Percentiles rank a stretch among this genome's conserved stretches.
Conservation (phyloP, 2,113 vertebrate genomes). For the Gadus macrocephalus region DNA sequence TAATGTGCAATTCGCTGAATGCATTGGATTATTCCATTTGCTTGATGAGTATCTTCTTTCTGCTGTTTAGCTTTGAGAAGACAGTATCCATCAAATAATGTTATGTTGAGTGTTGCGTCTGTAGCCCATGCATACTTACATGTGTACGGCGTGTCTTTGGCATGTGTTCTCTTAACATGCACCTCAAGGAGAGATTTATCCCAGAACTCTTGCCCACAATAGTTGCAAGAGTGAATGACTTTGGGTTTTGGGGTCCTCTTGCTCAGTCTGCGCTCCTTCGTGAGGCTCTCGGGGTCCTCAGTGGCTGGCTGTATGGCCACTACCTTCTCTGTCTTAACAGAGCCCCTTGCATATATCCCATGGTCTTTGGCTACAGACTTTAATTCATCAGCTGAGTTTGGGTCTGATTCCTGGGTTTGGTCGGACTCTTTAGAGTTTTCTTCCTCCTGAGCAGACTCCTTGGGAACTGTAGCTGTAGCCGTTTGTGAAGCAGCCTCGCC, state of each 20-base stretch:
- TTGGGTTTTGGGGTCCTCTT: constrained; percentile 68
- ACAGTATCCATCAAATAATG: too few species aligned
- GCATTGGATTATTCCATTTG: too few species aligned
- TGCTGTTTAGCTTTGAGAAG: too few species aligned
- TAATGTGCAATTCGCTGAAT: too few species aligned
- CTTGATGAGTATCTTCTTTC: too few species aligned
- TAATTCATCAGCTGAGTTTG: constrained; percentile 6
- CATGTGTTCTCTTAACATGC: constrained; percentile 67
- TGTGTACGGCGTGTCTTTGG: constrained; percentile 56
- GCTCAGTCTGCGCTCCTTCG: constrained; percentile 52
- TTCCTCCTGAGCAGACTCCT: constrained; percentile 34
- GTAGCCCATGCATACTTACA: constrained; percentile 50
- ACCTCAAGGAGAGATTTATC: constrained; percentile 65
- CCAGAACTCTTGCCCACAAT: constrained; percentile 71
- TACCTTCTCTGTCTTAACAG: constrained; percentile 10
- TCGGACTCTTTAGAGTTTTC: constrained; percentile 22
- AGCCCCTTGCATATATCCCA: constrained; percentile 10
- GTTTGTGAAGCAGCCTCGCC: constrained; percentile 14
- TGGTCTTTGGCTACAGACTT: constrained; percentile 12
- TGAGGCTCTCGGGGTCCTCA: constrained; percentile 13
- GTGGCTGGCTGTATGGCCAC: constrained; percentile 29
- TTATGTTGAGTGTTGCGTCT: too few species aligned
- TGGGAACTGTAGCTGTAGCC: constrained; percentile 35
- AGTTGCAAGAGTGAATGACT: constrained; percentile 59
- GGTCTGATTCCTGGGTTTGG: constrained; percentile 19